Base-by-base conservation (phyloP, 2,888 invertebrate species). In the Heliconius sara region DNA sequence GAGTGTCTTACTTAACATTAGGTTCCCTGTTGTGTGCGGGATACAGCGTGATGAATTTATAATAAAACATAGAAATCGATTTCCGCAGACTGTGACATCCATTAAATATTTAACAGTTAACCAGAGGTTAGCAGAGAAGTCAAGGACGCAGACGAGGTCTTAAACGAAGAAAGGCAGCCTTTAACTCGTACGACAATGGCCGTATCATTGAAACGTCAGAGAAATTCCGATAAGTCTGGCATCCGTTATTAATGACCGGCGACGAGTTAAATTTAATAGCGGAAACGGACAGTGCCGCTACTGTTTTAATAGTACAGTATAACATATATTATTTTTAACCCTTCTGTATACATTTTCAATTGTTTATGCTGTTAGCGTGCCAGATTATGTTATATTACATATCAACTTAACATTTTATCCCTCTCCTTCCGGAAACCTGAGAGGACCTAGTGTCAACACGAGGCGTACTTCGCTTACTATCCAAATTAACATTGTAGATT, bases 161-260 rank as follows among this genome's bases (percentile, higher is more conserved):
- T 39, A 73, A 60, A 34, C n/a, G 34, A 60, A 60, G 73, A 73
- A 73, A 73, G 57, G 60, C 73, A 60, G n/a, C 73, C 30, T 39
- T 34, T 60, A 73, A 60, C n/a, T 43, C 27, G 60, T 27, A 77
- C 34, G 65, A 78, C 78, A 74, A 78, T 78, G 34, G 67, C 12
- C 27, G 74, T 74, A 63, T 74, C 75, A 60, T 75, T 68, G 75
- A 70, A 79, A 57, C 68, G 73, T 60, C 78, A 78, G 75, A 66
- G 78, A 79, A 30, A 78, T 73, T 66, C 78, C 78, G 66, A 78
- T 73, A 66, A 66, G 72, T 72, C 79, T 43, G 67, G 67, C 75
- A 79, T 79, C 79, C 79, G 60, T 75, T 79, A 79, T 75, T 78
- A 66, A 79, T 43, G 74, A 75, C 79, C 68, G 79, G 68, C 77